A percentile compares a stretch with the other conserved stretches of the same genome.
Conservation (phyloP, 2,888 invertebrate genomes). For the Hyles lineata region DNA sequence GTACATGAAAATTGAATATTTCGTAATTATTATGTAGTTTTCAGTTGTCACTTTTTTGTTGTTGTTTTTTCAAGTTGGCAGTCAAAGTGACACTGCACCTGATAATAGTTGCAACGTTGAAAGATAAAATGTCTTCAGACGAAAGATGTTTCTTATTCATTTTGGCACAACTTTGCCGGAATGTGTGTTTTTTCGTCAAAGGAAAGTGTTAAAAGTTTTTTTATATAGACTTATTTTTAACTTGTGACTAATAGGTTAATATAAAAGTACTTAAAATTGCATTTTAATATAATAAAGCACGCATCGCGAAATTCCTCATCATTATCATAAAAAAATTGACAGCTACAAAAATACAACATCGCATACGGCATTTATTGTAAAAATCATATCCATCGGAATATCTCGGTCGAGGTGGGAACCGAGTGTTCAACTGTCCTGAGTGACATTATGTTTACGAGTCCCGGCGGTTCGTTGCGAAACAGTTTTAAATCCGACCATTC, state of each 20-base stretch:
- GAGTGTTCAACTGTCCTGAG: conserved; percentile 45
- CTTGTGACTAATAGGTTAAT: not conserved
- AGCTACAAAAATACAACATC: not conserved
- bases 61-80: no score
- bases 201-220: no score
- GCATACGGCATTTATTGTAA: not conserved
- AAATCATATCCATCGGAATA: conserved; percentile 29
- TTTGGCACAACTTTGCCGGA: no score
- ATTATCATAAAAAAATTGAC: not conserved
- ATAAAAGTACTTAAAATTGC: not conserved
- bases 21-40: not conserved
- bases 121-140: no score
- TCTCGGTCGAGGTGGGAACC: conserved; percentile 44
- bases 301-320: not conserved
- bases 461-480: conserved; percentile 60
- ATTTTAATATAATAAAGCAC: not conserved
- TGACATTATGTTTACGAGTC: conserved; percentile 70
- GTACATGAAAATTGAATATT: not conserved
- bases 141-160: no score
- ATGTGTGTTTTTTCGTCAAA: no score
- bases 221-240: no score
- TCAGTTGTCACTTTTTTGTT: no score
- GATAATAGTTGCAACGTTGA: no score
- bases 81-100: no score
- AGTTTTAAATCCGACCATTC: conserved; percentile 51